Conservation (phyloP, 2,888 invertebrate species). For the Teinopalpus imperialis region DNA sequence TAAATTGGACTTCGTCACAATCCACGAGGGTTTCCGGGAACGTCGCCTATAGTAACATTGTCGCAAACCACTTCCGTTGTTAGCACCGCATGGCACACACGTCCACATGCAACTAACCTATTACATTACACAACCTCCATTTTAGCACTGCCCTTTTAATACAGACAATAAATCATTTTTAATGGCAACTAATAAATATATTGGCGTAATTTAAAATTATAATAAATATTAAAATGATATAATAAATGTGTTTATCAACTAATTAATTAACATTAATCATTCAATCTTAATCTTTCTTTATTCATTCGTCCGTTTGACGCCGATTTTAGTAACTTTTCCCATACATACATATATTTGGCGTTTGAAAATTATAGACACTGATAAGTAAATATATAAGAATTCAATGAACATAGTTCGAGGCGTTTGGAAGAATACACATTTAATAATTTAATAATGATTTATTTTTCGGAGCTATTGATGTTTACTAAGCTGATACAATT, state of each 20-base stretch:
- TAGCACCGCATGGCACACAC: slow-evolving; percentile 69
- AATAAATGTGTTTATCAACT: too few species aligned
- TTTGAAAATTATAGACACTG: too few species aligned
- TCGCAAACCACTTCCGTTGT: slow-evolving; percentile 43
- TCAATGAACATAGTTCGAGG: slow-evolving; percentile 11
- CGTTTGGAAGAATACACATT: slow-evolving; percentile 68
- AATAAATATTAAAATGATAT: too few species aligned
- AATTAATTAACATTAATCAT: too few species aligned
- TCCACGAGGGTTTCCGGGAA: slow-evolving; percentile 19
- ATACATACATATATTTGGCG: too few species aligned
- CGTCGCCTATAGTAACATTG: slow-evolving; percentile 29
- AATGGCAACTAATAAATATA: too few species aligned
- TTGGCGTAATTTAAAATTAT: too few species aligned
- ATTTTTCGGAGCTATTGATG: slow-evolving; percentile 81
- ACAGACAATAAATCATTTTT: too few species aligned
- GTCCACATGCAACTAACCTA: slow-evolving; percentile 31
- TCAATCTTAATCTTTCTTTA: too few species aligned
- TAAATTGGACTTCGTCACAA: slow-evolving; percentile 21
- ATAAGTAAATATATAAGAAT: too few species aligned
- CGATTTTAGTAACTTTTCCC: too few species aligned
- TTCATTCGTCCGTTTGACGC: too few species aligned
- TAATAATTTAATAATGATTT: slow-evolving; percentile 81
- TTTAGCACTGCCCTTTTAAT: slow-evolving; percentile 6
- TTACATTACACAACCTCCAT: slow-evolving; percentile 23
- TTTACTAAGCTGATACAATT: slow-evolving; percentile 82